Base-by-base conservation (phyloP, 2,113 vertebrate species). In the Gallinago paraguaiae region DNA sequence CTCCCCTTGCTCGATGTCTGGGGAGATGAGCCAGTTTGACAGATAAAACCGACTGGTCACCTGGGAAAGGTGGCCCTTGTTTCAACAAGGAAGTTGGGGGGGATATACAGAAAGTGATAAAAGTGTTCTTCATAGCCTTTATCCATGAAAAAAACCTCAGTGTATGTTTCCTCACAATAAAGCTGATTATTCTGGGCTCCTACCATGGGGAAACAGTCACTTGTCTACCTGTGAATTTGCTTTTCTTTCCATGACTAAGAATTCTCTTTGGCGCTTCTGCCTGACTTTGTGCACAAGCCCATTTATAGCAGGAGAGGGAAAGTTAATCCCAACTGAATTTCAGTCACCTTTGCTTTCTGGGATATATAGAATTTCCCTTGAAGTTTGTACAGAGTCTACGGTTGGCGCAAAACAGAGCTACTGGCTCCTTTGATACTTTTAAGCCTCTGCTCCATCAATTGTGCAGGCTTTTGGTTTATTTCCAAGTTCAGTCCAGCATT, bases 321-420 rank as follows among this genome's bases (percentile, higher is more conserved):
- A 90, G 43, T 64, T 95, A 83, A 86, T 92, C 68, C 82, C 70
- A 81, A 3, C 60, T 81, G 93, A 92, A 92, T 94, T 95, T 83
- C 37, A 25, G 85, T 94, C 93, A 92, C 93, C 79, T 94, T 94
- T 94, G 76, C 90, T 88, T 96, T 93, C 72, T 92, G 48, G 46
- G 61, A 51, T 94, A 72, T 82, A 86, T 56, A 92, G 92, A 90
- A 70, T 83, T 96, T 93, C 68, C 56, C 92, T 96, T 97, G 90
- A 96, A 96, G 94, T 81, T 93, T 86, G 48, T 83, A 74, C 63
- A 78, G 90, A 80, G 79, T 60, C 76, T 90, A 64, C 8, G 5
- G 48, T 88, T 0, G 3, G 91, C 19, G 3, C 60, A 81, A 91
- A 97, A 81, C 72, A 91, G 88, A 75, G 53, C 68, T 91, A 22